Evolutionary conservation across 2,797 vertebrate species (phyloP).

Genomic region (Coranthus polyacanthus): DNA sequence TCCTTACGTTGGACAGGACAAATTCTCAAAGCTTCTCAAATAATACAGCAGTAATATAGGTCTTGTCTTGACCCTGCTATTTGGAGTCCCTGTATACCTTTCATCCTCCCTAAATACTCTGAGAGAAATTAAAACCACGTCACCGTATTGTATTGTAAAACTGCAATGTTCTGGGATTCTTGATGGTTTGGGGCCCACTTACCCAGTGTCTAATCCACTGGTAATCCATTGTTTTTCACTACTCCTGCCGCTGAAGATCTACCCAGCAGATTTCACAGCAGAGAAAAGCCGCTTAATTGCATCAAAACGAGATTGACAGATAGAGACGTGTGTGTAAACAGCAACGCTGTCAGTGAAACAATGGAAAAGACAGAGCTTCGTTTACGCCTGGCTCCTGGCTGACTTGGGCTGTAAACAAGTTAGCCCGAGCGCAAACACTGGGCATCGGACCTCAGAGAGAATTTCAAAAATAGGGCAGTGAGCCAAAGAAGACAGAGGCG

Average conservation of each 20-base stretch:
- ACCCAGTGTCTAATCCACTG: background rate
- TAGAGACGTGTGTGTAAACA: constrained; percentile 55
- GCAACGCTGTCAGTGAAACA: constrained; percentile 40
- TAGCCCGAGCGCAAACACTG: constrained; percentile 12
- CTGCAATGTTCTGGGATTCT: too few species aligned
- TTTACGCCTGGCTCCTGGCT: constrained; percentile 46
- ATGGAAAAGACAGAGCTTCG: constrained; percentile 19
- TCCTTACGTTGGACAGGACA: too few species aligned
- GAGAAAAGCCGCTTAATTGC: constrained; percentile 51
- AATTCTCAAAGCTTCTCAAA: too few species aligned
- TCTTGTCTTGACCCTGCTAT: too few species aligned
- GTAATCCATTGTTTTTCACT: constrained; percentile 10
- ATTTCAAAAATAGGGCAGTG: background rate
- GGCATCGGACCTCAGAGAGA: background rate
- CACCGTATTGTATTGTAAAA: too few species aligned
- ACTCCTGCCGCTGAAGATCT: constrained; percentile 22
- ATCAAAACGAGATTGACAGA: constrained; percentile 66
- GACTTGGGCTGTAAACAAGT: constrained; percentile 47
- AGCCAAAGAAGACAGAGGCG: constrained; percentile 9
- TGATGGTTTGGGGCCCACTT: background rate
- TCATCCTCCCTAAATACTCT: too few species aligned
- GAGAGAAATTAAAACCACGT: too few species aligned
- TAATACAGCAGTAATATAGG: too few species aligned
- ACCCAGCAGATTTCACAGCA: constrained; percentile 41
- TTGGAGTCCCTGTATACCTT: too few species aligned